phyloP scores from a whole-genome alignment of 2,113 vertebrate genomes.

The Catharus fuscescens region DNA sequence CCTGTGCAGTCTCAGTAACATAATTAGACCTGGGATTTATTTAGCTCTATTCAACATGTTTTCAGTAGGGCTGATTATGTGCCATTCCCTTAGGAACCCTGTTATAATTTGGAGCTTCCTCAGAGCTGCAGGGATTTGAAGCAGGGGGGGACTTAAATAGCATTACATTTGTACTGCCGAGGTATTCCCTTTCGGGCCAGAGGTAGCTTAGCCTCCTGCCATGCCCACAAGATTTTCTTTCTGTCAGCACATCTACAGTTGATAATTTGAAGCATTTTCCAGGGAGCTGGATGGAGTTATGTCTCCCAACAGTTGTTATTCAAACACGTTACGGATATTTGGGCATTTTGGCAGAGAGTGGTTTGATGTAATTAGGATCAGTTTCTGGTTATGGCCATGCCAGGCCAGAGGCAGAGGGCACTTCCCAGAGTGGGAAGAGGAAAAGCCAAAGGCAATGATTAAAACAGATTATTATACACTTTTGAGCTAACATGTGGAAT shows the following conservation, averaged over 20 bases:
- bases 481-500: slow-evolving; percentile 80
- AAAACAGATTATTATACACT: slow-evolving; percentile 76
- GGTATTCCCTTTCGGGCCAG: slow-evolving; percentile 37
- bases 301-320: slow-evolving; percentile 58
- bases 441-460: slow-evolving; percentile 80
- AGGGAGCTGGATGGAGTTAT: slow-evolving; percentile 40
- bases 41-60: slow-evolving; percentile 1
- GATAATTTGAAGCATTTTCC: slow-evolving; percentile 63
- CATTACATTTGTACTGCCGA: slow-evolving; percentile 14
- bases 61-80: slow-evolving; percentile 48
- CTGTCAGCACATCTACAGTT: slow-evolving; percentile 40
- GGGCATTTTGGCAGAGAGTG: slow-evolving; percentile 66
- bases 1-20: slow-evolving; percentile 9
- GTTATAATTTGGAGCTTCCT: slow-evolving; percentile 59
- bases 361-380: slow-evolving; percentile 74
- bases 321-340: slow-evolving; percentile 65
- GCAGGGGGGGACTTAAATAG: neutral
- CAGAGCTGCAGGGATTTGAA: slow-evolving; percentile 37
- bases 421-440: slow-evolving; percentile 70
- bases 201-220: slow-evolving; percentile 38
- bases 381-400: slow-evolving; percentile 74
- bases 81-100: neutral
- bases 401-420: slow-evolving; percentile 72
- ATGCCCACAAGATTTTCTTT: slow-evolving; percentile 40
- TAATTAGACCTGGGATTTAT: slow-evolving; percentile 52